Evolutionary conservation across 2,888 invertebrate genomes (phyloP), one percentile per base, ranked within the genome.

Genomic region (Rugalucina vietnamica): DNA sequence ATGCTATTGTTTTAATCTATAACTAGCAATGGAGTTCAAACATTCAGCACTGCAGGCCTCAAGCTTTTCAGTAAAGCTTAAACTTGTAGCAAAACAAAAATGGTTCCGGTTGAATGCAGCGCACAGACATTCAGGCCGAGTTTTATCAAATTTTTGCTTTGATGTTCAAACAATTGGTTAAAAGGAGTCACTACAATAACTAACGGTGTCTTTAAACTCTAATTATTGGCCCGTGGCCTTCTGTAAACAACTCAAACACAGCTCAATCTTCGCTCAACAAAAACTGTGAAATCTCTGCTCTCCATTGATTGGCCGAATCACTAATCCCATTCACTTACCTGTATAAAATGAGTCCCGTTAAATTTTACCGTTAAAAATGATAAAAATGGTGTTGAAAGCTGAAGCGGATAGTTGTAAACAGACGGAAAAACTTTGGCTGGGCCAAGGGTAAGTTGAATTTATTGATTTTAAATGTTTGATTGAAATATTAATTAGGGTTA

Each of bases 341-440:
- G 70, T 88, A 88, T 88, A 88, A 74, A 88, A 75, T 37, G 24
- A 49, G 50, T 43, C 34, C 50, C 75, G 14, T 29, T 29, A n/a
- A 39, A 72, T 24, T 43, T 39, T 39, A 18, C 49, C 49, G 43
- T 72, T 49, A 72, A 72, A 49, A 49, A 8, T 72, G 34, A 65
- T 84, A 70, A 84, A 65, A 84, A 87, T 87, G 87, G 85, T 87
- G 50, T 76, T 87, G 70, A 87, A 87, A 81, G 81, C 79, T 32
- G 87, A 87, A 82, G 83, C 87, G 29, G 87, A 87, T 79, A 83
- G 81, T 70, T 83, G 81, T 85, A 79, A 43, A 39, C 69, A 54
- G 18, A 57, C 83, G 34, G 57, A 50, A 32, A 82, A 80, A 72
- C 87, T 84, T 57, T 87, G 87, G 87, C 77, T 87, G 37, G 87